Evolutionary conservation across 2,797 vertebrate genomes (phyloP).

Genomic region (Varecia variegata): DNA sequence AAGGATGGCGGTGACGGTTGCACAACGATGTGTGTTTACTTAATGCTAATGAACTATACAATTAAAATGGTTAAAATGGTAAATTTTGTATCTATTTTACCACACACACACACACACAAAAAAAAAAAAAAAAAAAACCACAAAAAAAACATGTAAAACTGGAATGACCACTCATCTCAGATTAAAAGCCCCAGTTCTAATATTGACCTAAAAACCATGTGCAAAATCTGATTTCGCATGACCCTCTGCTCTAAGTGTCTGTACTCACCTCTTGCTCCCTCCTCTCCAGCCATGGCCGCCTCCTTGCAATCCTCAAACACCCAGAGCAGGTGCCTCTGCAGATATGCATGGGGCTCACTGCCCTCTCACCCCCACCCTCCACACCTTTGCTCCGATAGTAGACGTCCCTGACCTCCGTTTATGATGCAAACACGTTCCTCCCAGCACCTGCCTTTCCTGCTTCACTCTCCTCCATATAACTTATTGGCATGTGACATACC

Average conservation of each 20-base stretch:
- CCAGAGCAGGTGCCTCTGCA: too few species aligned
- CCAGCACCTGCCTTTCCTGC: neutral
- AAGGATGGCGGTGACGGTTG: neutral
- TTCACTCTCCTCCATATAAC: neutral
- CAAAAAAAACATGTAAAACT: neutral
- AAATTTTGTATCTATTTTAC: neutral
- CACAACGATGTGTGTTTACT: neutral
- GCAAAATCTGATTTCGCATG: too few species aligned
- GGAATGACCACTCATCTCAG: neutral
- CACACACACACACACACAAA: neutral
- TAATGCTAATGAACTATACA: neutral
- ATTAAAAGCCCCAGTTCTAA: neutral
- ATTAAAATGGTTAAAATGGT: neutral
- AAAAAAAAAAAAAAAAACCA: too few species aligned
- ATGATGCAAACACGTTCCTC: neutral
- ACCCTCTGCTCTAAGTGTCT: neutral
- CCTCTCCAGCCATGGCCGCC: neutral
- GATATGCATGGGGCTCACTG: neutral
- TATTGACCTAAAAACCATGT: neutral
- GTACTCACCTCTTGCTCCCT: neutral
- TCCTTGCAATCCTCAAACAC: neutral
- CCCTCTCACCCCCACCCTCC: too few species aligned
- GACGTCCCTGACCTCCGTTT: neutral
- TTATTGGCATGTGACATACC: neutral
- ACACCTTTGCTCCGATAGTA: neutral